Evolutionary conservation across 2,113 vertebrate genomes (phyloP), one percentile per base, ranked within the genome.

Genomic region (Cyprinodon tularosa): DNA sequence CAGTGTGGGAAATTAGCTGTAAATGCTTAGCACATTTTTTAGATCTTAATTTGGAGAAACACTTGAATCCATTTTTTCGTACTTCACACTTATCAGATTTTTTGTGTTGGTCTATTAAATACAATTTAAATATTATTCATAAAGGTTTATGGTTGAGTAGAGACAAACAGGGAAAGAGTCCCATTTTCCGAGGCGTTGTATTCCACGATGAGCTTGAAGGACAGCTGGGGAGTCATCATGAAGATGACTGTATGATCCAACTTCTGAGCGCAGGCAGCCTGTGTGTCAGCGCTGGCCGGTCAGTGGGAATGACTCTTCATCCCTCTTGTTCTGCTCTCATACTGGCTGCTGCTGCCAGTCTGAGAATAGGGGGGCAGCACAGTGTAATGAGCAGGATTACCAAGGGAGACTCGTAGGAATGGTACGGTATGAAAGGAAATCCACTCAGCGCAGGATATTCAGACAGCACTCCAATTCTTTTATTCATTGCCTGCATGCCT

Each of bases 351-450:
- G 73, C 78, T 84, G 82, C 74, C 80, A 86, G 65, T 61, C 81
- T 84, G 67, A 76, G 81, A 87, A 72, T 20, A 78, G 77, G 80
- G 81, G 75, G 82, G 82, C 85, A 76, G 65, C 68, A 40, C 71
- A 62, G 68, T 69, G 80, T 89, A 91, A 90, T 88, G 89, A 88
- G 87, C 78, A 77, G 78, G 87, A 79, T 85, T 84, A 89, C 78
- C 80, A 68, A 80, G 87, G 83, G 86, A 90, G 84, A 90, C 81
- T 81, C 88, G 88, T 86, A 85, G 86, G 81, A 86, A 87, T 86
- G 84, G 86, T 72, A 68, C 42, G 72, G 67, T 91, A 90, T 93
- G 89, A 92, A 86, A 91, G 87, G 84, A 83, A 81, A 90, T 90
- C 68, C 82, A 89, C 80, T 84, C 83, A 84, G 82, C 48, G 68